Evolutionary conservation across 2,113 vertebrate species (phyloP), one percentile per base, ranked within the genome.

Genomic region (Lophochroa leadbeateri): DNA sequence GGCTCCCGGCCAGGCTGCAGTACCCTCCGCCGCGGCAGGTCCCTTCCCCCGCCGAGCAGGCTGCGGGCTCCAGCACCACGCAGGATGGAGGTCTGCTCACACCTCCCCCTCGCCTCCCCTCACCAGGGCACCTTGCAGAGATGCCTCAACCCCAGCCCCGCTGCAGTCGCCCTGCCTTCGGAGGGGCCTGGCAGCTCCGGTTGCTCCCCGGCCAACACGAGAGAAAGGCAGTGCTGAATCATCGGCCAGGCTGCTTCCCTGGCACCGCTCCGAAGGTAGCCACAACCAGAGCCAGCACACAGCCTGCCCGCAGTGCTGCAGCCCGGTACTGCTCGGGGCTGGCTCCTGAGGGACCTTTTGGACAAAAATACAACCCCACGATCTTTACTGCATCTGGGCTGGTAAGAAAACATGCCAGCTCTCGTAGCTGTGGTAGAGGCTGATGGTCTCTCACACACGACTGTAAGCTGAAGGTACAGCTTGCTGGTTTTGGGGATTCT

Each of bases 1-100:
- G 95, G 94, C 96, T 91, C 70, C 75, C 15, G 47, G 86, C 96
- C 95, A 94, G 92, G 84, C 87, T 97, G 94, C 96, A 67, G 95
- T 90, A 60, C 50, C 86, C 80, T 90, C 23, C 61, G 27, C 74
- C 58, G 69, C 95, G 82, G 93, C 93, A 88, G 91, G 95, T 85
- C 91, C 78, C 74, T 94, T 87, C 84, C 93, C 87, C 81, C 67
- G 49, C 89, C 24, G 35, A 25, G 7, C 61, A 63, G 82, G 44
- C 86, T 74, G 86, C 64, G 77, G 60, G 57, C 77, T 69, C 84
- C 84, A 65, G 91, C 89, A 90, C 9, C 33, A 3, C 6, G 12
- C 88, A 79, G 85, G 12, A 58, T 58, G n/a, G 47, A 25, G 44
- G n/a, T 43, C 70, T 18, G 13, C 37, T 46, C 68, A 81, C 71